Conservation (phyloP, 2,113 vertebrate species). For the Limanda limanda region DNA sequence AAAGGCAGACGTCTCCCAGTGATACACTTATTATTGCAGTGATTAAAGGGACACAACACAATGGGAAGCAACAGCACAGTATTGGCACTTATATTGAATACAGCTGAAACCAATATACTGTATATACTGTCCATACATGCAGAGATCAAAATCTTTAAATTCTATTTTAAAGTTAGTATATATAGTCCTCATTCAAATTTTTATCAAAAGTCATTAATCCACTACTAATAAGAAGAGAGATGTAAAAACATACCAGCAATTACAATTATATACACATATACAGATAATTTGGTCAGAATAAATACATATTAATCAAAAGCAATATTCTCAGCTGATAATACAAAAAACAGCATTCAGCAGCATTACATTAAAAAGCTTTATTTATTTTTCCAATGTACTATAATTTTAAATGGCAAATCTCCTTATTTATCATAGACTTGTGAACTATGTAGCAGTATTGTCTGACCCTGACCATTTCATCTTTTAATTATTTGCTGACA, state of each 20-base stretch:
- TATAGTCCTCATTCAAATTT: too few relatives aligned
- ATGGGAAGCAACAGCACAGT: neutral
- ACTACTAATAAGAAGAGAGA: neutral
- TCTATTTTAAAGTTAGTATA: too few relatives aligned
- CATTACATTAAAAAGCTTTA: neutral
- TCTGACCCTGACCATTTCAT: neutral
- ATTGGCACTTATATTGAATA: neutral
- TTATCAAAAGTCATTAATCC: too few relatives aligned
- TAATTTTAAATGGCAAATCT: neutral
- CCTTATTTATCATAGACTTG: too few relatives aligned
- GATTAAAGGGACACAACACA: neutral
- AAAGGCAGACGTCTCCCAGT: neutral
- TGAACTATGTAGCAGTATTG: neutral
- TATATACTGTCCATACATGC: neutral
- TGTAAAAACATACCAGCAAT: neutral
- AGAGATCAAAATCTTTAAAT: neutral
- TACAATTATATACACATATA: neutral
- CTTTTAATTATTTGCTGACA: neutral
- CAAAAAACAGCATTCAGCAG: neutral
- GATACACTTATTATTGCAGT: neutral
- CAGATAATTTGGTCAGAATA: neutral
- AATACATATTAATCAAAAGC: neutral
- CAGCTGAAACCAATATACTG: neutral
- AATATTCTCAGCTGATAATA: neutral
- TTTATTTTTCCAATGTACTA: neutral